Base-by-base conservation (phyloP, 2,113 vertebrate species). In the Centropus unirufus region DNA sequence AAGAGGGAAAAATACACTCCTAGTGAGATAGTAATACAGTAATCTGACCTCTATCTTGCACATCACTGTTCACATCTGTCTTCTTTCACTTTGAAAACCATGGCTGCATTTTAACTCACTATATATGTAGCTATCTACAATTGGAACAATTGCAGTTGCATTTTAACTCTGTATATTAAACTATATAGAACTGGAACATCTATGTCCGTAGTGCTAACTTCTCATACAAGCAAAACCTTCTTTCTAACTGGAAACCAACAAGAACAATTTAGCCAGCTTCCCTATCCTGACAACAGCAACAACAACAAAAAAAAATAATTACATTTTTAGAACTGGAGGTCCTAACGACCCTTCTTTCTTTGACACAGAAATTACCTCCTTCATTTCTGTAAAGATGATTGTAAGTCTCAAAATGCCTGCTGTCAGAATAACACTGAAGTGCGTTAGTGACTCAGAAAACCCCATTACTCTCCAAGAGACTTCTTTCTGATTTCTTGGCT, bases 361-460 rank as follows among this genome's bases (percentile, higher is more conserved):
- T 67, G 34, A 93, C 52, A 59, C 17, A 61, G 73, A 83, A 89
- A 83, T 92, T 59, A 52, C 76, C 66, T 95, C 64, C 61, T 89
- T 89, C 42, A 29, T 84, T 94, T 93, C 59, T 93, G 7, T 46
- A 54, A 54, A 42, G 34, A 24, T 27, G 73, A 89, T 59, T 89
- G 11, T 74, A 69, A 94, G 47, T 58, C 61, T 83, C 44, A 67
- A 57, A 42, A 32, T 89, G 76, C 83, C 73, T 94, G 61, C 92
- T 96, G 73, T 55, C 76, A 89, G 39, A 86, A 63, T 70, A 90
- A 55, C 52, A 58, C 61, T 52, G 72, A 67, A 74, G 39, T 89
- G 86, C 86, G 44, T 67, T 61, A 87, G 61, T 92, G 83, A 95
- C 73, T 97, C 86, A 89, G 80, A 92, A 86, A 95, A 66, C 8